Evolutionary conservation across 2,888 invertebrate species (phyloP).

Genomic region (Prenolepis imparis): DNA sequence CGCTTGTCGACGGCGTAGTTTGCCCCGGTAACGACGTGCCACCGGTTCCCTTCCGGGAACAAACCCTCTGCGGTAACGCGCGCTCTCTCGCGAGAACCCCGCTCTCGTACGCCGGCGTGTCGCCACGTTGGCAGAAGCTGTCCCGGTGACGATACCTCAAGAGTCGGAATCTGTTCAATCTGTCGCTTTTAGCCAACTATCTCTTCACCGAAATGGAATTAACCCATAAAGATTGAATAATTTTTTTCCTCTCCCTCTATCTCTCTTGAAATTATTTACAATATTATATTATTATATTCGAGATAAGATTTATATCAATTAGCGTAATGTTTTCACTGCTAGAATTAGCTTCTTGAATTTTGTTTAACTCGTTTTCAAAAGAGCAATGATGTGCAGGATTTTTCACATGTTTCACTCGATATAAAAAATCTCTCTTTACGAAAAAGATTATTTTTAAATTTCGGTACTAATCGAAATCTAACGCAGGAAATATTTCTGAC

Average conservation of each 20-base stretch:
- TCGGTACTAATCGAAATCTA: background rate
- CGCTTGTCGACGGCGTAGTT: constrained; percentile 77
- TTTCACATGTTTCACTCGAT: background rate
- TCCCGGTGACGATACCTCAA: constrained; percentile 15
- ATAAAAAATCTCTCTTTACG: background rate
- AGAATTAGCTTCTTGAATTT: background rate
- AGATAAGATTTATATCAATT: background rate
- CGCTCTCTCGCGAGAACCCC: constrained; percentile 65
- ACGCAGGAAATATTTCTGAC: background rate
- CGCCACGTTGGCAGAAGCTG: constrained; percentile 5
- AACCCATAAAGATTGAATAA: background rate
- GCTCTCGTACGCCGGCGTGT: constrained; percentile 39
- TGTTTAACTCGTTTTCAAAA: background rate
- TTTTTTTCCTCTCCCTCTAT: background rate
- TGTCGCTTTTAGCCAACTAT: background rate
- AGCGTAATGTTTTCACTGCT: background rate
- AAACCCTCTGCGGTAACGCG: constrained; percentile 75
- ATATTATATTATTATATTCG: background rate
- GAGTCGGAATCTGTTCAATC: constrained; percentile 1
- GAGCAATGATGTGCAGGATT: background rate
- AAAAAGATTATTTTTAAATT: background rate
- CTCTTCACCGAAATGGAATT: background rate
- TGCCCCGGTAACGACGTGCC: constrained; percentile 80
- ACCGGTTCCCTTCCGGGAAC: constrained; percentile 78
- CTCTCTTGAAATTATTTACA: background rate